A percentile compares a stretch with the other conserved stretches of the same genome.
Evolutionary conservation across 2,797 vertebrate species (phyloP).

Genomic region (Tangara arthus): DNA sequence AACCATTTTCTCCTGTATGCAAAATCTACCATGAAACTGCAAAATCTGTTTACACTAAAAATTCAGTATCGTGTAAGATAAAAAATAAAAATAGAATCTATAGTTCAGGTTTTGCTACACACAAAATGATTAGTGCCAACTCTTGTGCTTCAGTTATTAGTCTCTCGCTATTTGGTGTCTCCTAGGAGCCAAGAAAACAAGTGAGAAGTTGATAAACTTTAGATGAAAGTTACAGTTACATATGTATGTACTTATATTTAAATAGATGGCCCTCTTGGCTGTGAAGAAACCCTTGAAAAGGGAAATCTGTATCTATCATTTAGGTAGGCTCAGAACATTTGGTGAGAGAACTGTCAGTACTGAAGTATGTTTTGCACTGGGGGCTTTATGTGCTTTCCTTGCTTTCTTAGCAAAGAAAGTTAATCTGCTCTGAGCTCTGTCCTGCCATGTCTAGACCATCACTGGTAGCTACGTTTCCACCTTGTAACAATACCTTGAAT

Average conservation of each 20-base stretch:
- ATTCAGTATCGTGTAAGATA: background rate
- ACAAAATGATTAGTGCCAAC: background rate
- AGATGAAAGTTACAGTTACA: background rate
- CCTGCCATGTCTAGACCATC: background rate
- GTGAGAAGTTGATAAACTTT: background rate
- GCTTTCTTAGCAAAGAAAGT: background rate
- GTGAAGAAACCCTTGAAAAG: background rate
- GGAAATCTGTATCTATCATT: background rate
- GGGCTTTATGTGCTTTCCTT: background rate
- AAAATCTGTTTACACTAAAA: background rate
- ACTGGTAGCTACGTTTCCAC: background rate
- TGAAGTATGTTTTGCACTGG: background rate
- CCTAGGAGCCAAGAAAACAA: background rate
- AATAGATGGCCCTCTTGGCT: background rate
- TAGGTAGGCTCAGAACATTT: background rate
- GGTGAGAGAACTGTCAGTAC: background rate
- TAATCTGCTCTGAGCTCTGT: background rate
- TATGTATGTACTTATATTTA: background rate
- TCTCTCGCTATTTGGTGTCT: background rate
- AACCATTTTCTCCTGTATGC: background rate
- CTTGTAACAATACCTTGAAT: background rate
- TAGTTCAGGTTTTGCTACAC: background rate
- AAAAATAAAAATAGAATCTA: background rate
- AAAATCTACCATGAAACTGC: background rate
- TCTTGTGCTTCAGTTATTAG: background rate